Percentiles rank a stretch among this genome's conserved stretches.
phyloP scores from a whole-genome alignment of 2,113 vertebrate genomes.

The Heteronetta atricapilla region DNA sequence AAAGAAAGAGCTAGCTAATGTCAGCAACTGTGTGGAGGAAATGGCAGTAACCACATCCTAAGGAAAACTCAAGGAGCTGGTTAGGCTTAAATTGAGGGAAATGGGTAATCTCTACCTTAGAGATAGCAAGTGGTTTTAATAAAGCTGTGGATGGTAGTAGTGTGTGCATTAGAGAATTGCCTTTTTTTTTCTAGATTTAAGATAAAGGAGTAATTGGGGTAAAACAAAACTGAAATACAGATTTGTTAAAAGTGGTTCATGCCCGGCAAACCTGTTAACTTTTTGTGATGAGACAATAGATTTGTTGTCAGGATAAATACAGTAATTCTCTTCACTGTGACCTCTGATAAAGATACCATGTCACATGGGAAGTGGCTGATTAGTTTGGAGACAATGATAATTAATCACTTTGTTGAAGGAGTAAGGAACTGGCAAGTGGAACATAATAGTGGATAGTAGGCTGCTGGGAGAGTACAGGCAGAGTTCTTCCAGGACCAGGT shows the following conservation, averaged over 20 bases:
- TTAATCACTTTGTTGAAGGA: not conserved
- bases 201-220: not conserved
- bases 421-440: not conserved
- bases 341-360: not conserved
- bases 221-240: not conserved
- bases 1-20: not conserved
- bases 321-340: not conserved
- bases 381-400: not conserved
- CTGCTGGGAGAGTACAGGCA: not conserved
- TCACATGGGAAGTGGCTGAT: not conserved
- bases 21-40: not conserved
- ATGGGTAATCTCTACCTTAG: not conserved
- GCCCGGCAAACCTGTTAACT: not conserved
- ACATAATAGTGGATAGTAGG: not conserved
- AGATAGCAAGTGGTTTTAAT: not conserved
- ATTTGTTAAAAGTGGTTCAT: not conserved
- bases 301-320: not conserved
- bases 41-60: not conserved
- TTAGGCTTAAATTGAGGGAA: not conserved
- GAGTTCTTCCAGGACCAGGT: not conserved
- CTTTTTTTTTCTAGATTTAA: not conserved
- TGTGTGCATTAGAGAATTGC: not conserved
- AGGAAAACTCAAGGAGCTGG: not conserved
- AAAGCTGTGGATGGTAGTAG: not conserved
- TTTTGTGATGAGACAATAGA: not conserved